Evolutionary conservation across 2,888 invertebrate genomes (phyloP), one percentile per base, ranked within the genome.

Genomic region (Sisyra nigra): DNA sequence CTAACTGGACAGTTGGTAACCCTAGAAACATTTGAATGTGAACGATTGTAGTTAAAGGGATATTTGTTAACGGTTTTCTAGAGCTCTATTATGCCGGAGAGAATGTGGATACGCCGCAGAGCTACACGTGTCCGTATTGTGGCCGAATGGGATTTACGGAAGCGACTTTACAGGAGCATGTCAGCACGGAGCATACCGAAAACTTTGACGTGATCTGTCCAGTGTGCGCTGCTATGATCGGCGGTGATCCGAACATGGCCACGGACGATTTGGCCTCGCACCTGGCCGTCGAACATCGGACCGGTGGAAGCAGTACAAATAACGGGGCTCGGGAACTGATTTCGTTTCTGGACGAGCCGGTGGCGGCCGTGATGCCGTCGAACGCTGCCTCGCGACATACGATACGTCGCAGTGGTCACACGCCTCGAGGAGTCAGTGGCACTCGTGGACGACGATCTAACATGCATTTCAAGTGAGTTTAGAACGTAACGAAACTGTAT

Each of bases 181-280:
- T 89, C 44, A 78, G 87, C 46, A 72, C 84, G 36, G 92, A 93
- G 57, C 96, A 97, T 68, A 76, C 85, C 42, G 93, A 93, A 60
- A 83, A 86, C 46, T 74, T 83, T 55, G 93, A 94, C 76, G 93
- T 91, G 62, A 80, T 80, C 45, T 97, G 97, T 66, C 97, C 97
- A 50, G 81, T 97, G 42, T 97, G 97, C 69, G 96, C 96, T 48
- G 87, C 93, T 48, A 76, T 88, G 68, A 92, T 93, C 32, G 93
- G 94, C 50, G 93, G 93, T 43, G 97, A 97, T 64, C 94, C 94
- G 48, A 96, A 96, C 71, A 80, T 92, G 61, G 88, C 94, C 66
- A 94, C 94, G 49, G 94, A 96, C 69, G 96, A 97, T 71, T 91
- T 97, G 68, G 85, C 91, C 51, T 87, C 89, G 55, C 97, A 97